Evolutionary conservation across 2,797 vertebrate genomes (phyloP).

Genomic region (Pogonophryne albipinna): DNA sequence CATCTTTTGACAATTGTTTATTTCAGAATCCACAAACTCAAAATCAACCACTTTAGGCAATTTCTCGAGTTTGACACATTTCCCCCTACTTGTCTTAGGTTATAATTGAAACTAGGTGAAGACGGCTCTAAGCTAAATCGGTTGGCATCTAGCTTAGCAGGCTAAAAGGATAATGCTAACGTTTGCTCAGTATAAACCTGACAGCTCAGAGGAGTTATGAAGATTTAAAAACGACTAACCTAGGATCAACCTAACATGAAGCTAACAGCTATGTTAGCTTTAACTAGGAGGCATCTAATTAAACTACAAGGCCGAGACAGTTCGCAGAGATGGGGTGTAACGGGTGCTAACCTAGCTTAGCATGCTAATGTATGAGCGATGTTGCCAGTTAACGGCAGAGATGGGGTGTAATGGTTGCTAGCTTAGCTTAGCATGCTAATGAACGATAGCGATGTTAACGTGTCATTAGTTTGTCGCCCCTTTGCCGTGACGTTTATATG

Average conservation of each 20-base stretch:
- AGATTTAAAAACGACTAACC: neutral
- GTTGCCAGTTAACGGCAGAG: neutral
- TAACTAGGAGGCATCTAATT: neutral
- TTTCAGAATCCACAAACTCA: no score
- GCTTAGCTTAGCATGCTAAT: constrained; percentile 27
- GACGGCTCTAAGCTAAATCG: constrained; percentile 10
- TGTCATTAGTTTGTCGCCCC: neutral
- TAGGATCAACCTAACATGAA: neutral
- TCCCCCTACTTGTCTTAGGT: constrained; percentile 23
- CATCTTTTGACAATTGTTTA: neutral
- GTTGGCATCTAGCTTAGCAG: neutral
- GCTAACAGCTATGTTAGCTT: constrained; percentile 5
- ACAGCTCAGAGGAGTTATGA: neutral
- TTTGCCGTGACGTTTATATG: neutral
- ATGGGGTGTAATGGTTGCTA: constrained; percentile 22
- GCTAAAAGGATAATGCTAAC: neutral
- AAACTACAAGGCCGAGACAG: constrained; percentile 36
- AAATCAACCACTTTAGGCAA: accelerated
- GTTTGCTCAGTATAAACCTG: neutral
- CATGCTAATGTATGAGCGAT: no score
- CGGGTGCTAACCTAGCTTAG: constrained; percentile 38
- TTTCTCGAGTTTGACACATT: constrained; percentile 9
- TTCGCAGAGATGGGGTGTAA: constrained; percentile 12
- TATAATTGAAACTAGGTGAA: neutral
- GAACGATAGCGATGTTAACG: neutral